Conservation (phyloP, 2,113 vertebrate species). For the Axis porcinus region DNA sequence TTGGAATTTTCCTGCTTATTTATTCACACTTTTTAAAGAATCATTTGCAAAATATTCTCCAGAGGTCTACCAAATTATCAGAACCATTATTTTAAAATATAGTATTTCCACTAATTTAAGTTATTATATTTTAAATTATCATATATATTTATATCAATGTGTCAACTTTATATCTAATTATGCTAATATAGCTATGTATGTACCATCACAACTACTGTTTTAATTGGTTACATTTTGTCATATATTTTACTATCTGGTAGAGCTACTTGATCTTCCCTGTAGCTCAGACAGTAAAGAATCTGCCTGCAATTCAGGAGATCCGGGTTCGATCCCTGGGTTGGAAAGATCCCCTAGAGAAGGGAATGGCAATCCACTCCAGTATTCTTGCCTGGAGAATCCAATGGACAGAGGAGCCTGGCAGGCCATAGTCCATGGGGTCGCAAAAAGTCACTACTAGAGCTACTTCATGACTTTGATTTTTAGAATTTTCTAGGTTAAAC, state of each 20-base stretch:
- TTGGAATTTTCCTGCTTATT: not conserved
- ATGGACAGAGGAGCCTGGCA: not conserved
- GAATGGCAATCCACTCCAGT: not conserved
- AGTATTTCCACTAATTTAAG: not conserved
- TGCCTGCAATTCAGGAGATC: not conserved
- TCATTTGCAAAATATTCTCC: not conserved
- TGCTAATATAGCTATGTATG: not conserved
- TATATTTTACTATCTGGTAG: not conserved
- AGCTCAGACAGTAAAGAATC: not conserved
- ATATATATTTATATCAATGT: not conserved
- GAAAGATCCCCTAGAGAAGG: not conserved
- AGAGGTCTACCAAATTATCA: not conserved
- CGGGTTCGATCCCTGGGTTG: accelerated
- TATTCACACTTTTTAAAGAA: not conserved
- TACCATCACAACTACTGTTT: not conserved
- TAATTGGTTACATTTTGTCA: not conserved
- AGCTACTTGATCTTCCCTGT: not conserved
- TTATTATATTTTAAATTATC: not conserved
- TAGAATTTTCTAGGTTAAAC: not conserved
- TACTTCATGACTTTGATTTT: not conserved
- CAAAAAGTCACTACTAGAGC: not conserved
- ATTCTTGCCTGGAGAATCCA: not conserved
- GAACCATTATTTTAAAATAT: not conserved
- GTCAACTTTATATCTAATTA: not conserved
- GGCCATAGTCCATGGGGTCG: not conserved